Evolutionary conservation across 2,113 vertebrate species (phyloP), one percentile per base, ranked within the genome.

Genomic region (Hippocampus abdominalis): DNA sequence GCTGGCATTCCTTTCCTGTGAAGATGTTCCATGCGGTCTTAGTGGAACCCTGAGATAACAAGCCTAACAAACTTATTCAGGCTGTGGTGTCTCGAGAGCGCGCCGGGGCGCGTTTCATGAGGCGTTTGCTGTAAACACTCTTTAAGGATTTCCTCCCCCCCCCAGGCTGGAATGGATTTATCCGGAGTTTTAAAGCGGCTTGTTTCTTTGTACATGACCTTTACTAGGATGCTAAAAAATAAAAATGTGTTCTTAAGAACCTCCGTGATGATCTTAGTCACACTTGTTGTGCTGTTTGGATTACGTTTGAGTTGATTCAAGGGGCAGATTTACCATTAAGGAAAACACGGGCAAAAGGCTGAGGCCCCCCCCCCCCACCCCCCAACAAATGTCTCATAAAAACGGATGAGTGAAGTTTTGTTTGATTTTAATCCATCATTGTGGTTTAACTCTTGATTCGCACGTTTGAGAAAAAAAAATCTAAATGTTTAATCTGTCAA

Each of bases 81-180:
- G 53, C 49, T 76, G 84, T 77, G 81, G 82, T 78, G 82, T 83
- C 82, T 60, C 44, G 11, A 42, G 21, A 51, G 69, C 3, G 72
- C 64, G 78, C 82, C 11, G 65, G n/a, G 59, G 77, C 36, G 63
- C 78, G 61, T 44, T 81, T 83, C 66, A 67, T 74, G 66, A 67
- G 23, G 54, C 39, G 23, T 3, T 57, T 57, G 70, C 21, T 74
- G 68, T 67, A 57, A 53, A 68, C 68, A 54, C 40, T 13, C 63
- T 74, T 64, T 29, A 66, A 60, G 59, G 65, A 70, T 78, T 75
- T 66, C 36, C 73, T 44, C 11, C 7, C 11, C 11, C 7, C 11
- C 56, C 59, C 9, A 6, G 73, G 75, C 65, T 44, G 25, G n/a
- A 69, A 59, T 44, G 13, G 62, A 8, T 74, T 83, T 70, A 72